Base-by-base conservation (phyloP, 2,888 invertebrate genomes). In the Octodonta nipae region DNA sequence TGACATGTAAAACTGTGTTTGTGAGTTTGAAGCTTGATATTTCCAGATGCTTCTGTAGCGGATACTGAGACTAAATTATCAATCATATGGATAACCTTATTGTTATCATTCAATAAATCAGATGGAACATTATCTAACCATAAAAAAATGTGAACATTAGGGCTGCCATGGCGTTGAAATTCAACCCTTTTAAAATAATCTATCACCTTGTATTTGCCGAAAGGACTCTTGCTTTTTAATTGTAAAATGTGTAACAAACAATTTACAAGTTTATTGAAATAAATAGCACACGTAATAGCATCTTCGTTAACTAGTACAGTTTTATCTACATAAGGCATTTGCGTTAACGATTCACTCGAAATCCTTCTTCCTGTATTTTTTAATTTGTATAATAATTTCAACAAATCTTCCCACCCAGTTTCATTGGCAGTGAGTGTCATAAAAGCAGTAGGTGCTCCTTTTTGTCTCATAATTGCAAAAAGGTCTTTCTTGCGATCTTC, bases 361-460 rank as follows among this genome's bases (percentile, higher is more conserved):
- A 30, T 26, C 4, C 22, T 25, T 15, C 2, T n/a, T 17, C 17
- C 8, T 16, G 13, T 17, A n/a, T 33, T 6, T 13, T 28, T 32
- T 13, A 33, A 46, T 44, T 54, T 58, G 36, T 52, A 49, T 3
- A 62, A 12, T 5, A 11, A 2, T 24, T 37, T 47, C 1, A 62
- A 44, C 16, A 60, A 38, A 40, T 28, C 36, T 17, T 40, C 3
- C 61, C 61, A 62, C 15, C 47, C 41, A 37, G 51, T 42, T 51
- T 63, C 63, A 43, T 60, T 60, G 1, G 60, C 59, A 49, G 58
- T 60, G 45, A 61, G 7, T 43, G 60, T 53, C 44, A 57, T 31
- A 52, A 58, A 13, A n/a, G n/a, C n/a, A n/a, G n/a, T n/a, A n/a
- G n/a, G n/a, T n/a, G n/a, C n/a, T n/a, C n/a, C n/a, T n/a, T 51